Evolutionary conservation across 1,140 invertebrate species (phyloP).

Genomic region (Drosophila parabipectinata): DNA sequence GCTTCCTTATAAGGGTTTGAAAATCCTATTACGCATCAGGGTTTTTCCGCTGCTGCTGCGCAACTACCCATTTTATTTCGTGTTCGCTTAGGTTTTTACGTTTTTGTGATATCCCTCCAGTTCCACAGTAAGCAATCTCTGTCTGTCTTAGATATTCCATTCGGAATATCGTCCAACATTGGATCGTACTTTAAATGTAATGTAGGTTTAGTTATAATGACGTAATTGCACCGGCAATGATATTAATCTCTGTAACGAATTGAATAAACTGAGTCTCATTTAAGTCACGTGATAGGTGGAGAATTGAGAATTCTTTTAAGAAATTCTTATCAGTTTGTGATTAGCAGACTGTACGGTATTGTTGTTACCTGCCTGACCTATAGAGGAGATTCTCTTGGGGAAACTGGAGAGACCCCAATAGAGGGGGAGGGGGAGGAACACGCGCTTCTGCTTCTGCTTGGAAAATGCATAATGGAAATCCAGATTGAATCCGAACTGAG

Average conservation of each 20-base stretch:
- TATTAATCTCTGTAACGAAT: constrained; percentile 37
- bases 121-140: constrained; percentile 44
- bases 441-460: constrained; percentile 20
- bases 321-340: constrained; percentile 3
- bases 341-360: constrained; percentile 7
- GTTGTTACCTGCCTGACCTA: constrained; percentile 38
- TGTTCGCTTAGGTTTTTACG: constrained; percentile 35
- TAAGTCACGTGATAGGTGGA: not conserved
- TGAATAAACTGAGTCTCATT: constrained; percentile 49
- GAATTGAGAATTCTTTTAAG: not conserved
- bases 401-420: constrained; percentile 3
- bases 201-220: constrained; percentile 43
- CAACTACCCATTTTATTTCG: constrained; percentile 36
- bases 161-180: constrained; percentile 13
- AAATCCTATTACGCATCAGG: constrained; percentile 32
- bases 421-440: not conserved
- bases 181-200: constrained; percentile 33
- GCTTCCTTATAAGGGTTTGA: constrained; percentile 18
- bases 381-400: constrained; percentile 12
- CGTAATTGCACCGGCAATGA: constrained; percentile 41
- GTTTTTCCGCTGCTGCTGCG: not conserved
- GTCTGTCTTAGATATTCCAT: constrained; percentile 29
- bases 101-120: constrained; percentile 60
- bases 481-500: constrained; percentile 56
- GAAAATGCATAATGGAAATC: constrained; percentile 62